A percentile compares a stretch with the other conserved stretches of the same genome.
phyloP scores from a whole-genome alignment of 2,888 invertebrate species.

The Caprella mutica region DNA sequence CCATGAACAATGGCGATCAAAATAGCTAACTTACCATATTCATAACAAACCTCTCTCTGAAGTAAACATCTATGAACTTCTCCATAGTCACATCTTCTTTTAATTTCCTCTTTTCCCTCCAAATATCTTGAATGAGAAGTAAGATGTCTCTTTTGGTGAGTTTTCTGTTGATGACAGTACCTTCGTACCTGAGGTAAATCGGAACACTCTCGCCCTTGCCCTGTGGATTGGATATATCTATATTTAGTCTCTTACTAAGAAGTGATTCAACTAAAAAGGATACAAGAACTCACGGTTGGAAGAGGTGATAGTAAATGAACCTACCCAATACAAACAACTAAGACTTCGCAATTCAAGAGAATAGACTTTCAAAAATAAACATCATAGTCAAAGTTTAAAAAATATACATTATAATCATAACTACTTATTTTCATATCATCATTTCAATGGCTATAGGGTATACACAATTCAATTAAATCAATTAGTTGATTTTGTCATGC shows the following conservation, averaged over 20 bases:
- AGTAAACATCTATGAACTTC: conserved; percentile 20
- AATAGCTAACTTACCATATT: too few species aligned
- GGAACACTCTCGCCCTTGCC: conserved; percentile 20
- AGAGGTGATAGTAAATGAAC: background rate
- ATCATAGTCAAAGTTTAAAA: too few species aligned
- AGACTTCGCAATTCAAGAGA: background rate
- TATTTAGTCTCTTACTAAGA: background rate
- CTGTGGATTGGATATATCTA: conserved; percentile 5
- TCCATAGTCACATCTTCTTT: conserved; percentile 13
- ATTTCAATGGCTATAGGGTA: too few species aligned
- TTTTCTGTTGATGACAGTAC: conserved; percentile 23
- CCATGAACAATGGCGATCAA: too few species aligned
- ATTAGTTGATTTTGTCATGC: too few species aligned
- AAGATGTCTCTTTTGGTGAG: conserved; percentile 20
- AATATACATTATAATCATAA: too few species aligned
- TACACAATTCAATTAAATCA: too few species aligned
- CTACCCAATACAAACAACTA: background rate
- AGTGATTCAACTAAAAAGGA: background rate
- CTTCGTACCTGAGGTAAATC: conserved; percentile 26
- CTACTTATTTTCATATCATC: too few species aligned
- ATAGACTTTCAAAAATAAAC: background rate
- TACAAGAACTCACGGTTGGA: background rate
- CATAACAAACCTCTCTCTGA: conserved; percentile 25
- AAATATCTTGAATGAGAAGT: conserved; percentile 25
- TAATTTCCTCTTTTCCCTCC: conserved; percentile 14